A percentile compares a stretch with the other conserved stretches of the same genome.
Evolutionary conservation across 2,113 vertebrate species (phyloP).

Genomic region (Struthio camelus): DNA sequence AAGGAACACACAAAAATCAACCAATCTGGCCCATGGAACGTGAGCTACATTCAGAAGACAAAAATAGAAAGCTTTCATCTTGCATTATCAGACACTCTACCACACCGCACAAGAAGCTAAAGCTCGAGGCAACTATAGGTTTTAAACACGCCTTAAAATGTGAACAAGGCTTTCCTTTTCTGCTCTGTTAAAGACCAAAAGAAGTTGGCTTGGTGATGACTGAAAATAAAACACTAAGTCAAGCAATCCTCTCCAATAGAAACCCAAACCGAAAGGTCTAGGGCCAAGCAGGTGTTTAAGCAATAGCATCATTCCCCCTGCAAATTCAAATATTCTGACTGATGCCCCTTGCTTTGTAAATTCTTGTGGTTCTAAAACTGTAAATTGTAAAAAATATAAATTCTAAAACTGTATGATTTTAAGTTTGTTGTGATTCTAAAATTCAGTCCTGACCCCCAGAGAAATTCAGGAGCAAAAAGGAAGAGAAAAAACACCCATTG

Average conservation of each 20-base stretch:
- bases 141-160: constrained; percentile 37
- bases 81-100: constrained; percentile 48
- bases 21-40: constrained; percentile 35
- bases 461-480: neutral
- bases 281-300: neutral
- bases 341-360: neutral
- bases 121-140: constrained; percentile 45
- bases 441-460: neutral
- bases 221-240: neutral
- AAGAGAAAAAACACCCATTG: neutral
- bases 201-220: constrained; percentile 5
- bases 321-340: neutral
- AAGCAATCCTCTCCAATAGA: neutral
- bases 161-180: neutral
- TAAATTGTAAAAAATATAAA: no score
- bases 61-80: constrained; percentile 68
- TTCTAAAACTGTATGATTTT: neutral
- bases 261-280: neutral
- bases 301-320: neutral
- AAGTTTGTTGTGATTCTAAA: neutral
- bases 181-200: constrained; percentile 1
- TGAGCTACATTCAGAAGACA: constrained; percentile 32
- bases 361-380: neutral
- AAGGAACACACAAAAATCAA: constrained; percentile 32
- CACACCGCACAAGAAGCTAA: neutral